These are phyloP conservation scores for Pelobates cultripes DNA, from an alignment of 2,797 vertebrate genomes.

Conservation along the genomic window DNA sequence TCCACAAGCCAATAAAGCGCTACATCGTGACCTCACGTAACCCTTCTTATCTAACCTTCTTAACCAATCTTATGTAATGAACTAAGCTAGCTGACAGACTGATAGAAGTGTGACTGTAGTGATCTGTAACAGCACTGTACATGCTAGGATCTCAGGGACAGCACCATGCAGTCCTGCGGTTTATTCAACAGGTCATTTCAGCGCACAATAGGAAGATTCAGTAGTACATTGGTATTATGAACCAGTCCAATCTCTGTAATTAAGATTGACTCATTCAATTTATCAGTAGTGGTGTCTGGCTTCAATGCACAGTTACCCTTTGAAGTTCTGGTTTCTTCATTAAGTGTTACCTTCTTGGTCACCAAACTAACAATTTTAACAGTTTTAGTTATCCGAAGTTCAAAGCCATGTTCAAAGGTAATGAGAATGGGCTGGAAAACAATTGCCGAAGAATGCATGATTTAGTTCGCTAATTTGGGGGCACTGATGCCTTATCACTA, in stretches of 20 bases:
- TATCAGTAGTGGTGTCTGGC: constrained; percentile 10
- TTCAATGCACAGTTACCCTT: background rate
- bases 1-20: no score
- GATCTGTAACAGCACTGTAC: no score
- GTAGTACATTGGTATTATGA: background rate
- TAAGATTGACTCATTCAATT: constrained; percentile 19
- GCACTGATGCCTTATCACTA: background rate
- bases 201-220: background rate
- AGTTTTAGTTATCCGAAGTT: background rate
- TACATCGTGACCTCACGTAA: no score
- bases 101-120: no score
- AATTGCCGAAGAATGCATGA: background rate
- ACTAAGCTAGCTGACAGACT: no score
- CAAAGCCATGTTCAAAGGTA: background rate
- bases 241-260: background rate
- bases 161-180: no score
- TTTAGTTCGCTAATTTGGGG: background rate
- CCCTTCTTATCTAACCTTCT: no score
- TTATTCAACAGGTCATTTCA: no score
- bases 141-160: no score
- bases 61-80: no score
- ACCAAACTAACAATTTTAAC: background rate
- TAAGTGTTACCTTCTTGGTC: constrained; percentile 7
- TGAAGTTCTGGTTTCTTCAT: background rate
- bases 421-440: background rate